Conservation (phyloP, 2,797 vertebrate species). For the Esox lucius region DNA sequence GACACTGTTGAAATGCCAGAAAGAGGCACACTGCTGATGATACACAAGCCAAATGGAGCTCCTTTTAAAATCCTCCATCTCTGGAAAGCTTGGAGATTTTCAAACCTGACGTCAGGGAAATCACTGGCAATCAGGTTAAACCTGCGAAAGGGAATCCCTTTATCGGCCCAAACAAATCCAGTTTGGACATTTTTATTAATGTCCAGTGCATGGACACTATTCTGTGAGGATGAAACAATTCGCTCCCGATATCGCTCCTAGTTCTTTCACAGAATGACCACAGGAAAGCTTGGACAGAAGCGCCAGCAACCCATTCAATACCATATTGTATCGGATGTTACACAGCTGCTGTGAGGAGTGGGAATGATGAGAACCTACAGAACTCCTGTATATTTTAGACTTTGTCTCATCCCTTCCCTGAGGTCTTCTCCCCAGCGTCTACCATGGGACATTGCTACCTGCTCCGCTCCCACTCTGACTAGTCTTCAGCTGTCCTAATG, state of each 20-base stretch:
- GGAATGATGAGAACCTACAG: constrained; percentile 6
- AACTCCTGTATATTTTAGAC: not conserved
- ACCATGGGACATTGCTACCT: constrained; percentile 11
- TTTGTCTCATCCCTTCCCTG: constrained; percentile 10
- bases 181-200: not conserved
- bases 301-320: not conserved
- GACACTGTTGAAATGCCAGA: constrained; percentile 14
- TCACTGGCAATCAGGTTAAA: constrained; percentile 1
- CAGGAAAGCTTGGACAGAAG: not conserved
- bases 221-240: not conserved
- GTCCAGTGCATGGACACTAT: not conserved
- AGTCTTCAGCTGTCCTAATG: not conserved
- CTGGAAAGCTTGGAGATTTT: not conserved
- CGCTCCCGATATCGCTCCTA: not conserved
- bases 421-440: constrained; percentile 1
- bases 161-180: not conserved
- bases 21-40: not conserved
- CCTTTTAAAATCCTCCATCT: not conserved
- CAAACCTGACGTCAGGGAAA: not conserved
- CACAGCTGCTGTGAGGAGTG: not conserved
- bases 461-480: not conserved
- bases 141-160: not conserved
- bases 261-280: not conserved
- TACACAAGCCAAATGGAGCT: not conserved
- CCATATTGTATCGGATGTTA: not conserved